Evolutionary conservation across 2,797 vertebrate species (phyloP), one percentile per base, ranked within the genome.

Genomic region (Peromyscus eremicus): DNA sequence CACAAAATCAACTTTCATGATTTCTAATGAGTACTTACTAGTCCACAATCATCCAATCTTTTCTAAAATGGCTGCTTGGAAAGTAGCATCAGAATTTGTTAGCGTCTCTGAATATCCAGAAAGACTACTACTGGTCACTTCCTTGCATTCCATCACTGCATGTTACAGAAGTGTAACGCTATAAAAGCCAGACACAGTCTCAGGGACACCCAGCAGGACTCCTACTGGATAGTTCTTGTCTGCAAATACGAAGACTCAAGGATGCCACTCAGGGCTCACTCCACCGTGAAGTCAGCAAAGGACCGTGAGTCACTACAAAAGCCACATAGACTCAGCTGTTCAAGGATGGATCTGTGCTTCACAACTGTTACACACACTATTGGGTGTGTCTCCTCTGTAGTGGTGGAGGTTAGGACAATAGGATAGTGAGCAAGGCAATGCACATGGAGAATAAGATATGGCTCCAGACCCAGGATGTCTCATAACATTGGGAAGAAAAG

Each of bases 261-360:
- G 46, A 57, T 16, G 40, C 55, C 32, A 37, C 12, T 8, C 25
- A 79, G 64, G 89, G 40, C 27, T 70, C 76, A 81, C 11, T 17
- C 43, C 46, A 16, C 25, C 13, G 16, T 40, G 46, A 62, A 37
- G 11, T 37, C 6, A 43, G 66, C 76, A 92, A 96, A 82, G 83
- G 23, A 12, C 3, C 71, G 37, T 37, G 5, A 11, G 7, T 64
- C 77, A 87, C 82, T 68, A 64, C 23, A 77, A 62, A 81, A 87
- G 19, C 76, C 71, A 57, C 10, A 49, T 66, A 92, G 77, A 97
- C 46, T 60, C 89, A 71, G 97, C 83, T 96, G 77, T 64, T 93
- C 64, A 2, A 88, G 96, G 87, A 79, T 46, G 43, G 27, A 62
- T 70, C 27, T 70, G 55, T 13, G 32, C 19, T 46, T 75, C 85